phyloP scores from a whole-genome alignment of 2,888 invertebrate species.

The Drosophila ustulata region DNA sequence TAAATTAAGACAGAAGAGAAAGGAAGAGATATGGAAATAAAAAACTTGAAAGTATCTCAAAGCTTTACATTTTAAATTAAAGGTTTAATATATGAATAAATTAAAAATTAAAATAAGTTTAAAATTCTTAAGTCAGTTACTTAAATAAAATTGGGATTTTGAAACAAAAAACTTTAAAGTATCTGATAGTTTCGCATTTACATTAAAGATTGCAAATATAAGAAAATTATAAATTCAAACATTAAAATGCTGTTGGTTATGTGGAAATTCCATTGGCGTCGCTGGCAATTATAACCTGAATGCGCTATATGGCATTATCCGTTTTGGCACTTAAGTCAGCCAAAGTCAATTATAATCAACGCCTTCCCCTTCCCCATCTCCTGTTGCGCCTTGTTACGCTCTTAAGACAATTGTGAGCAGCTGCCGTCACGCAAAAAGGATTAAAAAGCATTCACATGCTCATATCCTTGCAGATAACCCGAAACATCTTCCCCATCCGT shows the following conservation, averaged over 20 bases:
- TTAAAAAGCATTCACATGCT: conserved; percentile 68
- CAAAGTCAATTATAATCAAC: conserved; percentile 84
- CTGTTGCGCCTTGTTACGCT: not conserved
- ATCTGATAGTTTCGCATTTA: too few relatives aligned
- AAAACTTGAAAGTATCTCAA: too few relatives aligned
- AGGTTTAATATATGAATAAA: too few relatives aligned
- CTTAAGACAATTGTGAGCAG: conserved; percentile 54
- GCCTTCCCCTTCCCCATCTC: conserved; percentile 23
- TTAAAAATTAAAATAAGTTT: too few relatives aligned
- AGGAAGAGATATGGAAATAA: too few relatives aligned
- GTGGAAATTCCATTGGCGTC: conserved; percentile 33
- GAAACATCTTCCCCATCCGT: not conserved
- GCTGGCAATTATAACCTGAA: conserved; percentile 53
- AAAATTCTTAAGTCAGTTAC: too few relatives aligned
- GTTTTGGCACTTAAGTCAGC: conserved; percentile 84
- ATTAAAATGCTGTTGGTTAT: not conserved
- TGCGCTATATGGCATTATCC: conserved; percentile 84
- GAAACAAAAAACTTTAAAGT: too few relatives aligned
- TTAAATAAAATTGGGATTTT: too few relatives aligned
- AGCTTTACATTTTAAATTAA: too few relatives aligned
- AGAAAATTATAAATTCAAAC: too few relatives aligned
- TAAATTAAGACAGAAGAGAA: too few relatives aligned
- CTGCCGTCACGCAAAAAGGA: conserved; percentile 69
- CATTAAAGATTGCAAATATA: too few relatives aligned
- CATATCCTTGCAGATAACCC: conserved; percentile 30